Base-by-base conservation (phyloP, 1,140 invertebrate species). In the Chironomus striatipennis region DNA sequence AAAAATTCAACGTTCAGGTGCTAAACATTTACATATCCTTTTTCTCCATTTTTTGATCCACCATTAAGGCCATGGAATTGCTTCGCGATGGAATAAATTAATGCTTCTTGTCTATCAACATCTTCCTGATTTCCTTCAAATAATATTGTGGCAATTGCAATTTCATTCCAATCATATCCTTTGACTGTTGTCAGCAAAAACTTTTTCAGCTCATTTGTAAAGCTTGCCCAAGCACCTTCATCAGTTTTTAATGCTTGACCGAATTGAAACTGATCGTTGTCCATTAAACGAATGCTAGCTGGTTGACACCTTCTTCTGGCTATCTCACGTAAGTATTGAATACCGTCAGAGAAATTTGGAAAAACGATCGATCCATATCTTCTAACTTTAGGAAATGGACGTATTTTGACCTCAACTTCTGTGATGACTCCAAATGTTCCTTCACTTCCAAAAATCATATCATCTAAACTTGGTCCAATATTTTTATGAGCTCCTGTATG, bases 221-320 rank as follows among this genome's bases (percentile, higher is more conserved):
- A 80, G 20, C 80, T 79, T 8, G 83, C 80, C 47, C 88, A 82
- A 15, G 86, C 85, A 4, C 82, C 81, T 1, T 81, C 79, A 74
- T 85, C 84, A 9, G 88, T 84, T 77, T 89, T 87, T 73, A 92
- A 81, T 2, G 89, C 85, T 80, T 89, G 87, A 65, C 88, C 89
- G 84, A 90, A 89, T 76, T 86, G 84, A 77, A 92, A 92, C 79
- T 92, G 91, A 76, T 89, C 86, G 80, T 92, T 91, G 78, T 92
- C 91, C 85, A 92, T 87, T 1, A 92, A 80, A 73, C 90, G 79
- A 34, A 92, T 86, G 1, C 89, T 91, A 18, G 90, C 88, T 47
- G 90, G 90, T 77, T 90, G 89, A 82, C 87, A 88, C 2, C 88
- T 81, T 85, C 89, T 79, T 72, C 72, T 67, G 7, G 75, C 75